Percentiles rank a stretch among this genome's conserved stretches.
phyloP scores from a whole-genome alignment of 2,888 invertebrate genomes.

The Phlogophora meticulosa region DNA sequence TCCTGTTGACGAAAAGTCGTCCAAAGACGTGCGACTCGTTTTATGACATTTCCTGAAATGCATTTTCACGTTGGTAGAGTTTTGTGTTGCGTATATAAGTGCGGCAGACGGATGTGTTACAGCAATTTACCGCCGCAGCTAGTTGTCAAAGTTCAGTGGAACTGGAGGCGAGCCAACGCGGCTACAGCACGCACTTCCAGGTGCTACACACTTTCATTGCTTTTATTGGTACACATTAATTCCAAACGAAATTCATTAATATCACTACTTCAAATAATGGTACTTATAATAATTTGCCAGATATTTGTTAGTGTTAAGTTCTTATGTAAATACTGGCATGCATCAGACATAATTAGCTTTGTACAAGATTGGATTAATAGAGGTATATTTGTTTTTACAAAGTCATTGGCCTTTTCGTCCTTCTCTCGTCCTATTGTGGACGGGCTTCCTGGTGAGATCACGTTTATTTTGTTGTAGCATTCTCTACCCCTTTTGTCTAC shows the following conservation, averaged over 20 bases:
- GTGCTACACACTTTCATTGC: slow-evolving; percentile 77
- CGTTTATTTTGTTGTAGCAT: slow-evolving; percentile 78
- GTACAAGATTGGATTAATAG: slow-evolving; percentile 52
- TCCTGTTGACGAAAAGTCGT: slow-evolving; percentile 35
- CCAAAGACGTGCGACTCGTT: slow-evolving; percentile 40
- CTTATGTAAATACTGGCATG: slow-evolving; percentile 26
- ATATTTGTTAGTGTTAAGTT: slow-evolving; percentile 19
- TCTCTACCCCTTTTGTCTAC: slow-evolving; percentile 79
- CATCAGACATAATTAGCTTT: slow-evolving; percentile 42
- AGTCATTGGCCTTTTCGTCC: slow-evolving; percentile 80
- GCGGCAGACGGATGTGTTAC: slow-evolving; percentile 74
- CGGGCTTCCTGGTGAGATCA: slow-evolving; percentile 84
- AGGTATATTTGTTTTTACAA: slow-evolving; percentile 75
- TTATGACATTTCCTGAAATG: slow-evolving; percentile 54
- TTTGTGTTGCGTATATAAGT: slow-evolving; percentile 55
- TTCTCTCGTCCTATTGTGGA: slow-evolving; percentile 78
- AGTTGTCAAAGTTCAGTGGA: slow-evolving; percentile 90
- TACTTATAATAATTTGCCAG: slow-evolving; percentile 13
- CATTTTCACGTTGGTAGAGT: slow-evolving; percentile 49
- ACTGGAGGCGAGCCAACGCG: slow-evolving; percentile 87
- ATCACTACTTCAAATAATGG: slow-evolving; percentile 19
- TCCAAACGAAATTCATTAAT: slow-evolving; percentile 69
- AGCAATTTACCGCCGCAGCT: slow-evolving; percentile 79
- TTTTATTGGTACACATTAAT: slow-evolving; percentile 71
- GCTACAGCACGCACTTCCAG: slow-evolving; percentile 85